phyloP scores from a whole-genome alignment of 1,140 invertebrate species.

The Sitobion miscanthi region DNA sequence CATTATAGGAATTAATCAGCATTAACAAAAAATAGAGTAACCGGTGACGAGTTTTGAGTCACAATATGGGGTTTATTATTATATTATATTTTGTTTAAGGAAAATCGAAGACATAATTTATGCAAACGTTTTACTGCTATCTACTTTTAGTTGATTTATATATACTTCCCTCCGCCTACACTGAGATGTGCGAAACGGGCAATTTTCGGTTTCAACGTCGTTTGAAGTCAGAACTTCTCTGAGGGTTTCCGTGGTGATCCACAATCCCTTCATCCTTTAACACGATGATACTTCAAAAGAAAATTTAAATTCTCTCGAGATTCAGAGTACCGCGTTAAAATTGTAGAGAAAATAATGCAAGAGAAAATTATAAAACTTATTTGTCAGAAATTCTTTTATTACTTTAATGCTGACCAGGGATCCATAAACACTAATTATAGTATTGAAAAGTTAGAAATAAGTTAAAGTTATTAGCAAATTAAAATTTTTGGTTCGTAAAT shows the following conservation, averaged over 20 bases:
- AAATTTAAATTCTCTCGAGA: neutral
- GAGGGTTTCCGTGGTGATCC: neutral
- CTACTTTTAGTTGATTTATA: constrained; percentile 43
- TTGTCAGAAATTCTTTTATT: neutral
- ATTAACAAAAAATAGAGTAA: neutral
- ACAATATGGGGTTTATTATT: neutral
- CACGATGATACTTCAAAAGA: neutral
- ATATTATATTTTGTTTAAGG: constrained; percentile 12
- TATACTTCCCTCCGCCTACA: neutral
- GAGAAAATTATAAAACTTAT: constrained; percentile 8
- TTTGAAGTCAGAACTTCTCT: constrained; percentile 24
- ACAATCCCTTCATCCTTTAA: neutral
- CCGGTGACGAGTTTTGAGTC: neutral
- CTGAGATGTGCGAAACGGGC: neutral
- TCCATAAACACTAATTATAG: neutral
- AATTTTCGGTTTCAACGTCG: constrained; percentile 20
- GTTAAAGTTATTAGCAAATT: neutral
- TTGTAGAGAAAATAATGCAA: neutral
- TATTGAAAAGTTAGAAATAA: neutral
- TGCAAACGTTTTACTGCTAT: constrained; percentile 25
- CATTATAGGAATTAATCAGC: neutral
- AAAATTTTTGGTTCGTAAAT: neutral
- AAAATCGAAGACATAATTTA: constrained; percentile 35
- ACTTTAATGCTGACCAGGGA: neutral
- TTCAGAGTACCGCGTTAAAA: neutral